These are phyloP conservation scores for Tinamus major DNA, from an alignment of 2,797 vertebrate species.

Conservation along the genomic window DNA sequence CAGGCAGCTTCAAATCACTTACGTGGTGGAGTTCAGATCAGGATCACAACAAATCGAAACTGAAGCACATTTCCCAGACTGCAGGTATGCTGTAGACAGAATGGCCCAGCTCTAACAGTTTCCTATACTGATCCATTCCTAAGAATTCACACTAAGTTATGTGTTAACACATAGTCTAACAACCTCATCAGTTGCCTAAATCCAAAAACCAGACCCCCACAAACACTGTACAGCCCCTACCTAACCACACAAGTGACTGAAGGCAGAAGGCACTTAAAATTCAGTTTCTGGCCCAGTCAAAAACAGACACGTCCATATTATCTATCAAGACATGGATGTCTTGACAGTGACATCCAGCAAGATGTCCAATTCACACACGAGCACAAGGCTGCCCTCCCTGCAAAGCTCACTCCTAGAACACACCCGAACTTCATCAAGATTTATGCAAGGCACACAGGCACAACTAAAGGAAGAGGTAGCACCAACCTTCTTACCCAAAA, in stretches of 20 bases:
- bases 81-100: not conserved
- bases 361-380: not conserved
- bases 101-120: not conserved
- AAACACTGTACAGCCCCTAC: not conserved
- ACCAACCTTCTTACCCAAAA: not conserved
- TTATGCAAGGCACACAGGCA: not conserved
- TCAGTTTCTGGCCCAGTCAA: not conserved
- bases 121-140: not conserved
- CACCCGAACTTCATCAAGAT: not conserved
- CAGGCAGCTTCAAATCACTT: not conserved
- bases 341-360: not conserved
- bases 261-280: not conserved
- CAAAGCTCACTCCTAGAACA: not conserved
- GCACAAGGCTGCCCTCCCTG: not conserved
- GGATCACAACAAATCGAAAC: not conserved
- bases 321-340: not conserved
- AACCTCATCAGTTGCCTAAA: not conserved
- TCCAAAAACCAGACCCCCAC: fast-evolving
- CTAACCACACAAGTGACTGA: not conserved
- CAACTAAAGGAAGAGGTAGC: not conserved
- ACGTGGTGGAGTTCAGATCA: not conserved
- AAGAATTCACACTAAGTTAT: not conserved
- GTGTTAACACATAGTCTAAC: not conserved
- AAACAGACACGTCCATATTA: not conserved
- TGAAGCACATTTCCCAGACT: not conserved